Conservation (phyloP, 2,797 vertebrate genomes). For the Chiloscyllium punctatum region DNA sequence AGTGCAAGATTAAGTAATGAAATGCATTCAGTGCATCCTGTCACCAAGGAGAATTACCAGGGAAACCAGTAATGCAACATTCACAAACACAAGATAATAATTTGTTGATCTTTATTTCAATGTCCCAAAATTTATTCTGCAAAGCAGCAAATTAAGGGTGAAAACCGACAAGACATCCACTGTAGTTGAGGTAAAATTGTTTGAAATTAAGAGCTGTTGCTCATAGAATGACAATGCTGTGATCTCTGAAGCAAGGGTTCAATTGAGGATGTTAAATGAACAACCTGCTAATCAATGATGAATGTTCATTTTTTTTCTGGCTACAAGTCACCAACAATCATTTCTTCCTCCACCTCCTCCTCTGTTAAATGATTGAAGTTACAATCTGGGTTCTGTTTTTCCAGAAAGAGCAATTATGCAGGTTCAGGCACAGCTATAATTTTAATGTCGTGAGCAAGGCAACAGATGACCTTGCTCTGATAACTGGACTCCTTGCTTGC, state of each 20-base stretch:
- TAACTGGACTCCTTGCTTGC: not conserved
- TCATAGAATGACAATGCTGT: not conserved
- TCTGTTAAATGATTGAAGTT: not conserved
- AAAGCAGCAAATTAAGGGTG: not conserved
- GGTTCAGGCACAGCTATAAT: not conserved
- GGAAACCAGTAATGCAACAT: not conserved
- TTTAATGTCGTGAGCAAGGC: not conserved
- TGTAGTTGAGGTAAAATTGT: not conserved
- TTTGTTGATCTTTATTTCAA: not conserved
- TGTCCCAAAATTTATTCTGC: not conserved
- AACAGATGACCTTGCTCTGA: not conserved
- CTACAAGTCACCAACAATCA: not conserved
- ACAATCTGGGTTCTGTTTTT: not conserved
- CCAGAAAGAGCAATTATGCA: not conserved
- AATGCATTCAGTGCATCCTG: not conserved
- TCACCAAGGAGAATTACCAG: slow-evolving; percentile 2
- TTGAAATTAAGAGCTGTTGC: not conserved
- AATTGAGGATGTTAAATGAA: not conserved
- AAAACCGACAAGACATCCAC: not conserved
- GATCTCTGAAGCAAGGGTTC: not conserved
- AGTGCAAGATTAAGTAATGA: not conserved
- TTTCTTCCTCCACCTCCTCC: not conserved
- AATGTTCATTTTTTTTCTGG: not conserved
- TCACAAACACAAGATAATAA: not conserved
- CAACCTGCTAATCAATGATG: not conserved